A percentile compares a stretch with the other conserved stretches of the same genome.
phyloP scores from a whole-genome alignment of 2,797 vertebrate genomes.

The Psittacula derbiana region DNA sequence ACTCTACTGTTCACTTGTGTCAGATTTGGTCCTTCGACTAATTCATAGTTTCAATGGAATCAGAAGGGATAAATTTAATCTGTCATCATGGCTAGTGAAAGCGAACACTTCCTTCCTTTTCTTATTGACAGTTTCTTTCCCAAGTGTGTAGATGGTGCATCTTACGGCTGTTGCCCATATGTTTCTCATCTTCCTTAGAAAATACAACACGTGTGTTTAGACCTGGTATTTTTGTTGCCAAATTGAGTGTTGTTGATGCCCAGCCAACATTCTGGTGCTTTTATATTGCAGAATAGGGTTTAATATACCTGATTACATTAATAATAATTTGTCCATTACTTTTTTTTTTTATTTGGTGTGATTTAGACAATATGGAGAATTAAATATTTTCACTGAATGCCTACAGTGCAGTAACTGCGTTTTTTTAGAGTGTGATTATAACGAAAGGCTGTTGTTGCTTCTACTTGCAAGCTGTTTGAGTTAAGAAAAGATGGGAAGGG shows the following conservation, averaged over 20 bases:
- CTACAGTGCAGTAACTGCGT: not conserved
- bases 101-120: not conserved
- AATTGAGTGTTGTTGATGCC: not conserved
- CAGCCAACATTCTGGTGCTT: not conserved
- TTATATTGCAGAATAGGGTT: not conserved
- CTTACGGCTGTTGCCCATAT: not conserved
- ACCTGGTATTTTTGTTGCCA: not conserved
- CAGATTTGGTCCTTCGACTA: not conserved
- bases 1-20: not conserved
- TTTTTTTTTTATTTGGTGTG: not conserved
- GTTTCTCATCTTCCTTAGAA: not conserved
- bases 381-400: not conserved
- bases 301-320: not conserved
- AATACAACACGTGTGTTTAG: not conserved
- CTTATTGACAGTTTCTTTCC: not conserved
- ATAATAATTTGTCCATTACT: not conserved
- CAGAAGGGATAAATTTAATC: not conserved
- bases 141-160: not conserved
- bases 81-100: not conserved
- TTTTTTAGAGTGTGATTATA: not conserved
- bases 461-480: not conserved
- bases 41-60: not conserved
- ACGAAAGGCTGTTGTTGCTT: not conserved
- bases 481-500: not conserved
- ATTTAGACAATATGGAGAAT: not conserved